A percentile compares a stretch with the other conserved stretches of the same genome.
Conservation (phyloP, 2,888 invertebrate genomes). For the Catocala nupta region DNA sequence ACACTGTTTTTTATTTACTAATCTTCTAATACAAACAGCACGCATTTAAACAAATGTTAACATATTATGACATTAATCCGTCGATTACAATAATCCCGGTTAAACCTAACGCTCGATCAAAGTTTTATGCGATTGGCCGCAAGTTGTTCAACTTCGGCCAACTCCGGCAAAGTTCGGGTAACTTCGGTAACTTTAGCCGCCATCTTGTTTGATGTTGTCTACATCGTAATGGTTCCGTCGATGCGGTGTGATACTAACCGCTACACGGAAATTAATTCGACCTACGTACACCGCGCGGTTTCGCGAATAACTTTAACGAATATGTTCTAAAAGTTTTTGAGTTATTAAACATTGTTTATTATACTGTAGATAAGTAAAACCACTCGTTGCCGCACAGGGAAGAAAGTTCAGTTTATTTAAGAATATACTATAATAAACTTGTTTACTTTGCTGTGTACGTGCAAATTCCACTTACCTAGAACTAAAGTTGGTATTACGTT, state of each 20-base stretch:
- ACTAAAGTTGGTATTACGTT: too few species aligned
- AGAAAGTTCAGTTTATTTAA: conserved; percentile 7
- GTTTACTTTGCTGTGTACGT: neutral
- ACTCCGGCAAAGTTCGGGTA: conserved; percentile 40
- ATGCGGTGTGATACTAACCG: conserved; percentile 54
- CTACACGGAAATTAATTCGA: conserved; percentile 64
- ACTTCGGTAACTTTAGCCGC: conserved; percentile 37
- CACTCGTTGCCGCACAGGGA: conserved; percentile 5
- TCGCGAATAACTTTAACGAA: conserved; percentile 5
- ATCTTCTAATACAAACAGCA: conserved; percentile 8
- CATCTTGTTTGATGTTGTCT: conserved; percentile 58
- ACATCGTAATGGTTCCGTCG: conserved; percentile 60
- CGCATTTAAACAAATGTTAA: conserved; percentile 29
- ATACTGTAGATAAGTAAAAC: conserved; percentile 14
- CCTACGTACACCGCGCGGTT: conserved; percentile 36
- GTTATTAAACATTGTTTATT: conserved; percentile 19
- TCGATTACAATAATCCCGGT: conserved; percentile 49
- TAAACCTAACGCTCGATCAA: conserved; percentile 57
- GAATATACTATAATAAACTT: conserved; percentile 3
- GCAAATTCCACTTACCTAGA: neutral
- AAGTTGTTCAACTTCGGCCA: conserved; percentile 44
- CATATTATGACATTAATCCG: conserved; percentile 35
- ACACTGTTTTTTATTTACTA: neutral
- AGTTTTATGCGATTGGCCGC: conserved; percentile 52
- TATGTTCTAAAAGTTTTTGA: conserved; percentile 14